Conservation (phyloP, 2,888 invertebrate species). For the Callyntrura sp. region DNA sequence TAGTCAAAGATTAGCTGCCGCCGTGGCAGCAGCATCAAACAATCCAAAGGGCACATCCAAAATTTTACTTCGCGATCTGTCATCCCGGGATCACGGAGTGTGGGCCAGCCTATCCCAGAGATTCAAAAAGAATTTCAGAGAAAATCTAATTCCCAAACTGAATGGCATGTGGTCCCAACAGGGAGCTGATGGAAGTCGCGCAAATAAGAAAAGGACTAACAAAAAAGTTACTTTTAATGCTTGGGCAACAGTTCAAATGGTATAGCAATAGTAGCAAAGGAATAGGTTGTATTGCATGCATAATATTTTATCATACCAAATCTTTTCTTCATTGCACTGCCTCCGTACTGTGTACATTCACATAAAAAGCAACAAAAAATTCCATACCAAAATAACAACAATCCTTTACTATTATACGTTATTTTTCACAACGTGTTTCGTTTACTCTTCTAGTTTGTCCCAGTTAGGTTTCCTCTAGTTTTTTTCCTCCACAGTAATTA, state of each 20-base stretch:
- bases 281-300: slow-evolving; percentile 15
- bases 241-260: slow-evolving; percentile 84
- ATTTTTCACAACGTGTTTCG: slow-evolving; percentile 11
- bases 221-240: slow-evolving; percentile 84
- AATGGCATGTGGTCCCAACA: slow-evolving; percentile 83
- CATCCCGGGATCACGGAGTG: slow-evolving; percentile 82
- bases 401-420: neutral
- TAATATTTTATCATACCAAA: slow-evolving; percentile 24
- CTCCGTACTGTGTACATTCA: neutral
- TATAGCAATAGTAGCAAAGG: slow-evolving; percentile 61
- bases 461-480: slow-evolving; percentile 31
- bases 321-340: slow-evolving; percentile 43
- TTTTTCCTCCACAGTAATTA: slow-evolving; percentile 30
- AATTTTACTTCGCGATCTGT: slow-evolving; percentile 82
- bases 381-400: neutral
- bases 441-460: slow-evolving; percentile 23
- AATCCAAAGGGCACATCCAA: slow-evolving; percentile 83
- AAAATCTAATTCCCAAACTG: slow-evolving; percentile 83
- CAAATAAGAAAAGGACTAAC: slow-evolving; percentile 82
- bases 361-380: neutral
- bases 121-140: slow-evolving; percentile 83
- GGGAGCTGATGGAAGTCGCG: slow-evolving; percentile 75
- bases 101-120: slow-evolving; percentile 83
- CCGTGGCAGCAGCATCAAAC: slow-evolving; percentile 74
- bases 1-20: slow-evolving; percentile 72